Conservation (phyloP, 2,797 vertebrate genomes). For the Eutrigla gurnardus region DNA sequence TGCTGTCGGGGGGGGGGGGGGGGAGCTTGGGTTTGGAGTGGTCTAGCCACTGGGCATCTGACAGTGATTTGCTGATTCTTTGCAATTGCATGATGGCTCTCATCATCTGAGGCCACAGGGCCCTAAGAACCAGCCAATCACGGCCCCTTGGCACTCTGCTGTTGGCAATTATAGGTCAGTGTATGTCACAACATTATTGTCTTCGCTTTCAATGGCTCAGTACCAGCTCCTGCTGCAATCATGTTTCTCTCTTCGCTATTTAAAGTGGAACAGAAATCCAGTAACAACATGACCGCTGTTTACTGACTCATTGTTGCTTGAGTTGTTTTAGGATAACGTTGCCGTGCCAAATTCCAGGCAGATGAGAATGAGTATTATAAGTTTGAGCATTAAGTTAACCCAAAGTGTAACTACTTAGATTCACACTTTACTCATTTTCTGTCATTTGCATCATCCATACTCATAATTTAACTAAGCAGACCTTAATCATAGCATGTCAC, state of each 20-base stretch:
- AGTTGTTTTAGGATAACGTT: not conserved
- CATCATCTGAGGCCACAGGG: constrained; percentile 71
- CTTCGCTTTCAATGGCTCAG: constrained; percentile 61
- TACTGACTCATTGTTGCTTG: constrained; percentile 36
- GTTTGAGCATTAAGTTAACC: not conserved
- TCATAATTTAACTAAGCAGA: not conserved
- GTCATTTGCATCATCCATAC: not conserved
- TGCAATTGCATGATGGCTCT: constrained; percentile 78
- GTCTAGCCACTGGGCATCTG: constrained; percentile 75
- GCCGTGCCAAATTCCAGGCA: constrained; percentile 12
- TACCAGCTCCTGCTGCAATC: constrained; percentile 51
- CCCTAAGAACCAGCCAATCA: constrained; percentile 67
- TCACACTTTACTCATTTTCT: not conserved
- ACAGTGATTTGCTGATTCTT: constrained; percentile 82
- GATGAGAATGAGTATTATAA: not conserved
- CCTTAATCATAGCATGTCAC: not conserved
- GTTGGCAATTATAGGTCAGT: constrained; percentile 83
- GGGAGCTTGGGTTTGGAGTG: constrained; percentile 54
- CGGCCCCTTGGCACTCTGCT: constrained; percentile 62
- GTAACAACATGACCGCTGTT: constrained; percentile 35
- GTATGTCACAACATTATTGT: constrained; percentile 74
- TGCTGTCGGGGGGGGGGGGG: constrained; percentile 69
- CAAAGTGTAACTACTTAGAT: not conserved
- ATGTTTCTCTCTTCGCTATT: constrained; percentile 54
- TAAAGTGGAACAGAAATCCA: constrained; percentile 39